phyloP scores from a whole-genome alignment of 2,888 invertebrate species.

The Galerucella calmariensis region DNA sequence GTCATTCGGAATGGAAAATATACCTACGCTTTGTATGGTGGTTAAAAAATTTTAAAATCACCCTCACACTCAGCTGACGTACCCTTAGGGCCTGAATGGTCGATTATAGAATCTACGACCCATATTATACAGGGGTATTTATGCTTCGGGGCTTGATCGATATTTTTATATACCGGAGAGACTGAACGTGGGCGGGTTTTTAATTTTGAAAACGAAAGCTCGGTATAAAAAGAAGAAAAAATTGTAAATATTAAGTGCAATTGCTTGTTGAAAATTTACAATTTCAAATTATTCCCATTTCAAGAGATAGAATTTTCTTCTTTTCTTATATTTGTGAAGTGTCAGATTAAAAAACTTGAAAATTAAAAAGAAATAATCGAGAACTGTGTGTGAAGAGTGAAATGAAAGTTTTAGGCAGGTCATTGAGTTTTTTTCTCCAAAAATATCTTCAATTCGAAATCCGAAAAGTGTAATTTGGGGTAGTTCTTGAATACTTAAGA shows the following conservation, averaged over 20 bases:
- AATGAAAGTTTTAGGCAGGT: conserved; percentile 1
- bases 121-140: background rate
- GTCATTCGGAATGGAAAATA: too few species aligned
- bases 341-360: conserved; percentile 29
- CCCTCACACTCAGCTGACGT: background rate
- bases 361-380: conserved; percentile 33
- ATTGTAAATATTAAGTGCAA: conserved; percentile 16
- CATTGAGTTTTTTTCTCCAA: background rate
- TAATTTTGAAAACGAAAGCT: conserved; percentile 3
- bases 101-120: conserved; percentile 6
- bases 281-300: conserved; percentile 14
- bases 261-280: conserved; percentile 24
- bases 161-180: conserved; percentile 8
- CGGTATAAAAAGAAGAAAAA: background rate
- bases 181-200: background rate
- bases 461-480: too few species aligned
- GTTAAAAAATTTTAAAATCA: background rate
- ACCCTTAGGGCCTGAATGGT: conserved; percentile 4
- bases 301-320: background rate
- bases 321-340: conserved; percentile 15
- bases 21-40: too few species aligned
- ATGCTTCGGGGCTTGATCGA: background rate
- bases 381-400: conserved; percentile 1
- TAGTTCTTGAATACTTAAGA: too few species aligned
- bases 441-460: too few species aligned